These are phyloP conservation scores for Neogale vison DNA, from an alignment of 2,113 vertebrate species.

Conservation along the genomic window DNA sequence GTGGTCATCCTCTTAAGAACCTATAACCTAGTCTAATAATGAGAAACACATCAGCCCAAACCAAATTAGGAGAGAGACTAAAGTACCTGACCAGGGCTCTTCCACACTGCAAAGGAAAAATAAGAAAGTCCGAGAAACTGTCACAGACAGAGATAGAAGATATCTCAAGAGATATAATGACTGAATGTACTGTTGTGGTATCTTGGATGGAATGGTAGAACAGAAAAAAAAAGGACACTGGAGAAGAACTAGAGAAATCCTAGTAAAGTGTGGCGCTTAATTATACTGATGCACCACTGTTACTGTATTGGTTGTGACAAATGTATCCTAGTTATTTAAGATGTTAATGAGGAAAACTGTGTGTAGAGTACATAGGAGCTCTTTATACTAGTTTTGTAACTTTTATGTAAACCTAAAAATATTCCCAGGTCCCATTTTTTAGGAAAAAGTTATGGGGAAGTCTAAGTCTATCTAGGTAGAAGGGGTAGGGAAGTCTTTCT, in stretches of 20 bases:
- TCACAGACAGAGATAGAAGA: not conserved
- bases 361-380: not conserved
- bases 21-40: not conserved
- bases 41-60: not conserved
- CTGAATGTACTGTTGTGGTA: not conserved
- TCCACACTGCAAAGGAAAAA: not conserved
- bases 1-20: not conserved
- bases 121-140: not conserved
- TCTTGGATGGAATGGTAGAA: not conserved
- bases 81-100: not conserved
- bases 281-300: accelerated
- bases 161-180: not conserved
- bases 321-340: not conserved
- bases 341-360: not conserved
- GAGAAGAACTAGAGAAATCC: not conserved
- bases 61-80: not conserved
- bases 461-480: not conserved
- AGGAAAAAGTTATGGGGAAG: not conserved
- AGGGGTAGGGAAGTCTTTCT: not conserved
- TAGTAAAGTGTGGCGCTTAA: not conserved
- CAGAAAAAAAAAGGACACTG: not conserved
- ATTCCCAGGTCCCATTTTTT: not conserved
- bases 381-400: not conserved
- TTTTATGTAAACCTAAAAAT: not conserved
- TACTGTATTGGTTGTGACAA: not conserved